Percentiles rank a stretch among this genome's conserved stretches.
phyloP scores from a whole-genome alignment of 1,140 invertebrate species.

The Ostrea denselamellosa region DNA sequence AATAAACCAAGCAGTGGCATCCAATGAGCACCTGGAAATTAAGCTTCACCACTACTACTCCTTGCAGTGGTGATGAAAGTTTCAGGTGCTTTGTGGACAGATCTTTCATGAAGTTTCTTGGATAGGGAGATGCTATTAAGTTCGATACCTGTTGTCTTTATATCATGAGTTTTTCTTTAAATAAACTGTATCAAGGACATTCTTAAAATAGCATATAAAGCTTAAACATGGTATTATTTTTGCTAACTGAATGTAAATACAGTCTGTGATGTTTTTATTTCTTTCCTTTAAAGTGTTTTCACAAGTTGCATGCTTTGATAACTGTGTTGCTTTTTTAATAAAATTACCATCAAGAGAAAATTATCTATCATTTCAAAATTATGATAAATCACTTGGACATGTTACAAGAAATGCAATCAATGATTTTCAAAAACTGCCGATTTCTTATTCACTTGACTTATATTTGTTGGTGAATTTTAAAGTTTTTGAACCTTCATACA shows the following conservation, averaged over 20 bases:
- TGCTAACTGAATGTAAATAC: background rate
- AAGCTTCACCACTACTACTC: background rate
- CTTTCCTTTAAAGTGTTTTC: background rate
- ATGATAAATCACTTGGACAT: background rate
- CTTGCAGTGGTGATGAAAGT: conserved; percentile 15
- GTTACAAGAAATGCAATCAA: background rate
- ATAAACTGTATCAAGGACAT: background rate
- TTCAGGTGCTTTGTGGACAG: conserved; percentile 24
- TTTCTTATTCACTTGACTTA: no score
- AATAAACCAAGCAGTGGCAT: background rate
- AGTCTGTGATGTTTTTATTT: background rate
- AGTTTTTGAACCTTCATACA: conserved; percentile 71
- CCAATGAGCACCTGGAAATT: conserved; percentile 7
- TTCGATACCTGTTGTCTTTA: background rate
- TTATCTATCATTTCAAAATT: background rate
- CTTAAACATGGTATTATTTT: background rate
- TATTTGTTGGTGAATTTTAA: no score
- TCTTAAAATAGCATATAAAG: background rate
- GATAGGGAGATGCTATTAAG: background rate
- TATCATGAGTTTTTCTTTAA: background rate
- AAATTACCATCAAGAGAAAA: background rate
- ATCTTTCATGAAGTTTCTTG: conserved; percentile 13
- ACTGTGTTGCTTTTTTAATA: background rate
- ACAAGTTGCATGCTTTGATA: background rate
- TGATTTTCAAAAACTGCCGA: no score